Percentiles rank a stretch among this genome's conserved stretches.
These are phyloP conservation scores for Brachionus manjavacas DNA, from an alignment of 1,140 invertebrate species.

Conservation along the genomic window DNA sequence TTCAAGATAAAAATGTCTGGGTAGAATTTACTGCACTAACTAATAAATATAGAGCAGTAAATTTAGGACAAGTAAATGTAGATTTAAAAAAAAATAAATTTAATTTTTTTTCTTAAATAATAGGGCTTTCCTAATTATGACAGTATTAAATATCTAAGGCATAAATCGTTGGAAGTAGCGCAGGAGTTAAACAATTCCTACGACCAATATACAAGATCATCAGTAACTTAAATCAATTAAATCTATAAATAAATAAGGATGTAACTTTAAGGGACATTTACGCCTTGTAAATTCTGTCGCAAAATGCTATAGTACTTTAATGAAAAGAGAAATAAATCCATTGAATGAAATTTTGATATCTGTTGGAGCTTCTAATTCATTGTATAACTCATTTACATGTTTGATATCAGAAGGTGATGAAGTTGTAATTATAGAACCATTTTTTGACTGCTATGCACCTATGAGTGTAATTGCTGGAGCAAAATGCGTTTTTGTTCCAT, in stretches of 20 bases:
- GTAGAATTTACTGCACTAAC: constrained; percentile 88
- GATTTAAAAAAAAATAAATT: not conserved
- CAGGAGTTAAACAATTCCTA: constrained; percentile 68
- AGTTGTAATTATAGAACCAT: constrained; percentile 93
- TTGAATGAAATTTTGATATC: constrained; percentile 79
- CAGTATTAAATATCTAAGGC: constrained; percentile 74
- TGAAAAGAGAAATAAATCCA: constrained; percentile 71
- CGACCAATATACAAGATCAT: constrained; percentile 75
- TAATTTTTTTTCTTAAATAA: not conserved
- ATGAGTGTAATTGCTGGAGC: constrained; percentile 85
- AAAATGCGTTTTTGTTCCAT: constrained; percentile 75
- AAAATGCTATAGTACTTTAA: constrained; percentile 75
- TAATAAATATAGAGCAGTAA: constrained; percentile 78
- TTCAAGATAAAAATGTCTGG: constrained; percentile 58
- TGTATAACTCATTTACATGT: constrained; percentile 70
- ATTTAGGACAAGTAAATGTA: constrained; percentile 73
- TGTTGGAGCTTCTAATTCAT: constrained; percentile 80
- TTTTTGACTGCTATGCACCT: constrained; percentile 93
- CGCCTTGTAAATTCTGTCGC: constrained; percentile 76
- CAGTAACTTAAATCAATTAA: constrained; percentile 52
- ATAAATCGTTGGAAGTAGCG: constrained; percentile 69
- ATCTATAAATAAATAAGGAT: no score
- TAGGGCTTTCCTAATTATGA: constrained; percentile 87
- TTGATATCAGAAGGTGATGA: constrained; percentile 77
- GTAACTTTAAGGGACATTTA: constrained; percentile 72